Evolutionary conservation across 2,888 invertebrate species (phyloP).

Genomic region (Orthosia incerta): DNA sequence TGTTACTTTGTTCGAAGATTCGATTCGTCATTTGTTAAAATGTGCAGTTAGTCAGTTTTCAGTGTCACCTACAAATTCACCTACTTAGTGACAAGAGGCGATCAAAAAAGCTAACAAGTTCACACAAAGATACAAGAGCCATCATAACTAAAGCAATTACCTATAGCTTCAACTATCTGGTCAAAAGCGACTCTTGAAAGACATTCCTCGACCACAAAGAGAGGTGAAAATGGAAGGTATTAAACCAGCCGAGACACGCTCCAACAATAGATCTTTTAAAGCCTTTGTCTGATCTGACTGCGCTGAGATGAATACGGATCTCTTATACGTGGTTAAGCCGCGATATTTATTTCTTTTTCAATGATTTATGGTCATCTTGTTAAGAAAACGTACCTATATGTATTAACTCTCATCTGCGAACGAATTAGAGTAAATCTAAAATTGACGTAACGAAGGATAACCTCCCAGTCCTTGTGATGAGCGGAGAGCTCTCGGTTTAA

Average conservation of each 20-base stretch:
- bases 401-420: constrained; percentile 14
- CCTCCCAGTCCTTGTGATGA: background rate
- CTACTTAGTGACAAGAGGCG: constrained; percentile 1
- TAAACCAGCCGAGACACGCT: constrained; percentile 76
- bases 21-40: background rate
- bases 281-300: constrained; percentile 75
- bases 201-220: constrained; percentile 76
- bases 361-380: constrained; percentile 63
- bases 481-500: constrained; percentile 19
- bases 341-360: constrained; percentile 54
- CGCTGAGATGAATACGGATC: constrained; percentile 65
- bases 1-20: too few relatives aligned
- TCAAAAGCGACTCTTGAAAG: constrained; percentile 68
- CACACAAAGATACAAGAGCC: constrained; percentile 37
- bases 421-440: constrained; percentile 47
- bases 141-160: constrained; percentile 62
- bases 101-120: constrained; percentile 18
- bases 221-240: constrained; percentile 80
- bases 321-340: constrained; percentile 48
- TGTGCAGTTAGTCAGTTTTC: background rate
- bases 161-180: constrained; percentile 47
- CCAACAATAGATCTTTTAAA: constrained; percentile 81
- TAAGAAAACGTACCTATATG: constrained; percentile 40
- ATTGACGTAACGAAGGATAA: constrained; percentile 27
- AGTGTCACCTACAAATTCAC: constrained; percentile 2